phyloP scores from a whole-genome alignment of 2,797 vertebrate species.

The Notamacropus eugenii region DNA sequence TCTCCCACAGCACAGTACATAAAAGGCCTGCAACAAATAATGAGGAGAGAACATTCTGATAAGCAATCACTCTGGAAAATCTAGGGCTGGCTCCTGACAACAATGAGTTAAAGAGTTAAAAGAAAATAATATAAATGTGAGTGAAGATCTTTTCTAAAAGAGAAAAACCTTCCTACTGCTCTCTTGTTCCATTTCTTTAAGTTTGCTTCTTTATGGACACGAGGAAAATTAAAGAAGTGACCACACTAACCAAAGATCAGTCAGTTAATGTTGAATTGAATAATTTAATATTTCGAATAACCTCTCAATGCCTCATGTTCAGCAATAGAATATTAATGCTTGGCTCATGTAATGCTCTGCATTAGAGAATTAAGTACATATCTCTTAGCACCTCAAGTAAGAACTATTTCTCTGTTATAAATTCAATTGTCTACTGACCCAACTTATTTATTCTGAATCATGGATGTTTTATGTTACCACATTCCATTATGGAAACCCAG shows the following conservation, averaged over 20 bases:
- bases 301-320: constrained; percentile 76
- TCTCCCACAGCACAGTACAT: not conserved
- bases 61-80: not conserved
- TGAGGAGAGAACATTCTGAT: not conserved
- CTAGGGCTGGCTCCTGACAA: not conserved
- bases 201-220: not conserved
- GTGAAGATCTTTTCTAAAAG: not conserved
- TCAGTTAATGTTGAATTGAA: constrained; percentile 81
- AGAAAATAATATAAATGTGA: not conserved
- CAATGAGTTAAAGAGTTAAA: not conserved
- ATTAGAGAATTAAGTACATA: constrained; percentile 70
- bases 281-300: constrained; percentile 84
- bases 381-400: constrained; percentile 69
- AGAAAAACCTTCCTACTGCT: not conserved
- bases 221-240: constrained; percentile 22
- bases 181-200: constrained; percentile 27
- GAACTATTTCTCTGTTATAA: constrained; percentile 57
- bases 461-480: constrained; percentile 42
- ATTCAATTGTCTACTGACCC: constrained; percentile 60
- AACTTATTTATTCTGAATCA: constrained; percentile 55
- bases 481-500: constrained; percentile 52
- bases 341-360: constrained; percentile 68
- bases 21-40: not conserved
- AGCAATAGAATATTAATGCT: constrained; percentile 80
- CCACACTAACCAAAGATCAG: constrained; percentile 53